Evolutionary conservation across 2,888 invertebrate species (phyloP), one percentile per base, ranked within the genome.

Genomic region (Boloria euphrosyne): DNA sequence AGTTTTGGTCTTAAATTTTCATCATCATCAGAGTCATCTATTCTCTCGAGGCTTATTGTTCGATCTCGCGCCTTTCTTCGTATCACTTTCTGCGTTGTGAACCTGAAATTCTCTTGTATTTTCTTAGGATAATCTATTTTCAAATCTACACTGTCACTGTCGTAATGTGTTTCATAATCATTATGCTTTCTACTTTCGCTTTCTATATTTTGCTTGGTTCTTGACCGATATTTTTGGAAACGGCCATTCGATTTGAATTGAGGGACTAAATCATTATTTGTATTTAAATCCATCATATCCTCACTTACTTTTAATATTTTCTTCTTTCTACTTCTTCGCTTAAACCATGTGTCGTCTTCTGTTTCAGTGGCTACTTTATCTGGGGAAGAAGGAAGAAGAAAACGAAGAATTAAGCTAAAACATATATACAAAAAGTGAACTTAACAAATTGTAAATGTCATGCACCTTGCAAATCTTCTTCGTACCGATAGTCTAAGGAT

Each of bases 401-500:
- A 3, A 51, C 5, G 18, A 50, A 61, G 49, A 27, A 52, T 60
- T 22, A 49, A 13, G 43, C 4, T 16, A 18, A 1, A 46, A 16
- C 50, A 22, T 50, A n/a, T 49, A 47, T 17, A 44, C 13, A 46
- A 17, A 13, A 46, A 46, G 7, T 22, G 2, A 54, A 13, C 14
- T 14, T 47, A n/a, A 53, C 13, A 14, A 52, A 16, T 47, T n/a
- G 38, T n/a, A 50, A 17, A 50, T 6, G 6, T 13, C 17, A 46
- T n/a, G 7, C 44, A 84, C 83, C 79, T 55, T 66, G 73, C 44
- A 73, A 55, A 38, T 83, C 80, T 55, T 87, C 87, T 47, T 85
- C 84, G 70, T 83, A 85, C 71, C 85, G 86, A 73, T 89, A 89
- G 74, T 89, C 88, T 38, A 80, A 78, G n/a, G 81, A 73, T 18